Evolutionary conservation across 2,888 invertebrate genomes (phyloP), one percentile per base, ranked within the genome.

Genomic region (Beris morrisii): DNA sequence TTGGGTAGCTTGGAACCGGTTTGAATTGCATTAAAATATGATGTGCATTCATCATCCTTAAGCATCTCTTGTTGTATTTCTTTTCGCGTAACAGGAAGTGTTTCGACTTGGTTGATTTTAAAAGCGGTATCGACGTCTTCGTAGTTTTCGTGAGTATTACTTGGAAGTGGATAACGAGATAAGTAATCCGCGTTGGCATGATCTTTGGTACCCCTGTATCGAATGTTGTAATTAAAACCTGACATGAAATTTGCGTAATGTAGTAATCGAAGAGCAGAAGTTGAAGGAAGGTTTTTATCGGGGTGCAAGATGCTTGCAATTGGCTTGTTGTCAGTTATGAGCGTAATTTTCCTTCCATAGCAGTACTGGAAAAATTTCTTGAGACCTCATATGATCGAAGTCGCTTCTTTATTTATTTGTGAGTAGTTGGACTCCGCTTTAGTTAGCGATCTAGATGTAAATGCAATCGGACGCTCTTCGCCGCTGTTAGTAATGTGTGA

Each of bases 291-390:
- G 0, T 55, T 54, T 22, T 66, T 67, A 11, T 61, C 59, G 0
- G 61, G 45, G 68, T 72, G 71, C 67, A 75, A 75, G 50, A 76
- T 75, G 68, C 70, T 67, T 12, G 66, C 15, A 28, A 71, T 53
- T 1, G 80, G 77, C 59, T 75, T 70, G 65, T 77, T 73, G 68
- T 78, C 77, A 3, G 77, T 79, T 11, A 72, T 32, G 11, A 80
- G 67, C 0, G 70, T 73, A 52, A 5, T 22, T 13, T 22, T 11
- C 28, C 9, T n/a, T 11, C 52, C 52, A 30, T 28, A 52, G 15
- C 22, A 22, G 12, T 52, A 52, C 28, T 52, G 22, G 22, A 28
- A 30, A 28, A 52, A 52, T 22, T 52, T 22, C 52, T 52, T 52
- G 1, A 52, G 28, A 2, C 52, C 52, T 4, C 12, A 52, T 4